Evolutionary conservation across 2,113 vertebrate genomes (phyloP), one percentile per base, ranked within the genome.

Genomic region (Xiphophorus hellerii): DNA sequence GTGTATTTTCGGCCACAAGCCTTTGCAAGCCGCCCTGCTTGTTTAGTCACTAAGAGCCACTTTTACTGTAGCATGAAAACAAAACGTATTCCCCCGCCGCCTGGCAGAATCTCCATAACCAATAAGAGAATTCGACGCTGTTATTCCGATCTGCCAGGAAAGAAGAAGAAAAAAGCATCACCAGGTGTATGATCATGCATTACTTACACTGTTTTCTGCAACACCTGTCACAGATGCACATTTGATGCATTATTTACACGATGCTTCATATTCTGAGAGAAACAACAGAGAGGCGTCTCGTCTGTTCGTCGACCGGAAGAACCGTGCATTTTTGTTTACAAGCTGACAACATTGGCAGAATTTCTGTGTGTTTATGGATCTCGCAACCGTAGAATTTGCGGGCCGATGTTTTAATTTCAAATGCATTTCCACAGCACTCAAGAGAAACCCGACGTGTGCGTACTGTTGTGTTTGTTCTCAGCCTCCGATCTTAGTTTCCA

Each of bases 211-310:
- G 35, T n/a, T 27, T 74, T 73, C n/a, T 11, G 62, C 5, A 22
- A 35, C 66, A 60, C 27, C 22, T 37, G 27, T 30, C 37, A 31
- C 25, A 69, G 54, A 81, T 7, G 17, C 17, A 22, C 15, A 15
- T 48, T 48, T 58, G 51, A 67, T 84, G 39, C 42, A 77, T 83
- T 69, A 80, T 77, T 80, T 80, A 74, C 44, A 48, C 15, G 5
- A 1, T 20, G 44, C 17, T 6, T 48, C 17, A 48, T 17, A 48
- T 48, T 48, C 44, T 17, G 42, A 44, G 14, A 5, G 42, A 44
- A 20, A 20, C 14, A 48, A 5, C 42, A 44, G 42, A 17, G 42
- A 48, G 17, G 17, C 17, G 44, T 48, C 15, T 48, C 1, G 44
- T 20, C 20, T 48, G 44, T 48, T 17, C 4, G 5, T 48, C 44